These are phyloP conservation scores for Echinometra lucunter DNA, from an alignment of 53 echinoderm and acorn worm species.

Conservation along the genomic window DNA sequence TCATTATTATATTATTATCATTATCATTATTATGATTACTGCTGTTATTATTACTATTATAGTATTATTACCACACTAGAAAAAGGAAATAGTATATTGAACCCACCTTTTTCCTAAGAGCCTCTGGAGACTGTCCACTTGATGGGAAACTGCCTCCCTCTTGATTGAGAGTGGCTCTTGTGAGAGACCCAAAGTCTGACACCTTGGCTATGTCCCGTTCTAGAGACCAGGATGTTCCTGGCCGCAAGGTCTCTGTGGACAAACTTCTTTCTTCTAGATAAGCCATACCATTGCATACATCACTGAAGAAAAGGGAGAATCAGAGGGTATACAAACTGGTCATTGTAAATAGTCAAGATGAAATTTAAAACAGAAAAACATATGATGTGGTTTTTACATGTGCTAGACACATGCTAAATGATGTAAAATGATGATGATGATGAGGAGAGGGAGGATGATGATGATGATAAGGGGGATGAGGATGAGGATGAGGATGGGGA, in stretches of 20 bases:
- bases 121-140: constrained; percentile 87
- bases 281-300: constrained; percentile 89
- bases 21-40: no score
- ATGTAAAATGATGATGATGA: no score
- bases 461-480: no score
- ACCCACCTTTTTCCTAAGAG: constrained; percentile 69
- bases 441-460: no score
- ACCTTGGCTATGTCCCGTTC: constrained; percentile 97
- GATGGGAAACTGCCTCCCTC: constrained; percentile 80
- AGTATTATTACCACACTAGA: no score
- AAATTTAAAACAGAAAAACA: no score
- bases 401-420: no score
- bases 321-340: neutral
- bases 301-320: constrained; percentile 62
- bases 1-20: no score
- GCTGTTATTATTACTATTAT: no score
- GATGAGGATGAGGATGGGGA: no score
- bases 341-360: no score
- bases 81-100: neutral
- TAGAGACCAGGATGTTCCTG: constrained; percentile 94
- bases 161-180: constrained; percentile 72
- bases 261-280: constrained; percentile 89
- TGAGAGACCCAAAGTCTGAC: constrained; percentile 95
- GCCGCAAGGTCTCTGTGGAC: constrained; percentile 97
- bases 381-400: no score